These are phyloP conservation scores for Stenodera caucasica DNA, from an alignment of 2,888 invertebrate genomes.

Conservation along the genomic window DNA sequence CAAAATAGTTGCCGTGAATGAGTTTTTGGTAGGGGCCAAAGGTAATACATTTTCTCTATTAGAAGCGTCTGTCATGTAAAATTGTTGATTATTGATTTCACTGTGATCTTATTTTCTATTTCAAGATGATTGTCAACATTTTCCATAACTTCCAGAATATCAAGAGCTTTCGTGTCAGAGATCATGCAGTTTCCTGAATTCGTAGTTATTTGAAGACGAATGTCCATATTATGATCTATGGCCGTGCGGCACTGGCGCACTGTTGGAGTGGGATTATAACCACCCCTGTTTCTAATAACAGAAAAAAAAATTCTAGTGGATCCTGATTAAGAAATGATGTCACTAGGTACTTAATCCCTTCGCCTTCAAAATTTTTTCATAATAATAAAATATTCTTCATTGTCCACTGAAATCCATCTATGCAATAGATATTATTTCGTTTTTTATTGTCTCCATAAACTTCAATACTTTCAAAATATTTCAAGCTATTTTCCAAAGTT, in stretches of 20 bases:
- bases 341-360: constrained; percentile 16
- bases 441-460: constrained; percentile 13
- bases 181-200: constrained; percentile 14
- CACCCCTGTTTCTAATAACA: constrained; percentile 16
- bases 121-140: neutral
- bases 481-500: constrained; percentile 10
- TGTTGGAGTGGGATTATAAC: constrained; percentile 18
- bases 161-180: constrained; percentile 1
- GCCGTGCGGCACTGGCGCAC: constrained; percentile 13
- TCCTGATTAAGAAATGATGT: constrained; percentile 19
- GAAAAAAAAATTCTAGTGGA: constrained; percentile 15
- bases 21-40: neutral
- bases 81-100: too few relatives aligned
- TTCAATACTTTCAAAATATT: constrained; percentile 18
- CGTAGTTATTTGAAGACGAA: constrained; percentile 14
- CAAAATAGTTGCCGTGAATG: neutral
- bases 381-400: constrained; percentile 17
- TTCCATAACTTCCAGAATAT: constrained; percentile 7
- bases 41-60: constrained; percentile 7
- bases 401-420: constrained; percentile 22
- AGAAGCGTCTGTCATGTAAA: neutral
- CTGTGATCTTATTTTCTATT: too few relatives aligned
- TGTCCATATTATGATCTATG: constrained; percentile 20
- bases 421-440: constrained; percentile 19
- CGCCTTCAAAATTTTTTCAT: constrained; percentile 13